Conservation (phyloP, 2,113 vertebrate genomes). For the Mohoua ochrocephala region DNA sequence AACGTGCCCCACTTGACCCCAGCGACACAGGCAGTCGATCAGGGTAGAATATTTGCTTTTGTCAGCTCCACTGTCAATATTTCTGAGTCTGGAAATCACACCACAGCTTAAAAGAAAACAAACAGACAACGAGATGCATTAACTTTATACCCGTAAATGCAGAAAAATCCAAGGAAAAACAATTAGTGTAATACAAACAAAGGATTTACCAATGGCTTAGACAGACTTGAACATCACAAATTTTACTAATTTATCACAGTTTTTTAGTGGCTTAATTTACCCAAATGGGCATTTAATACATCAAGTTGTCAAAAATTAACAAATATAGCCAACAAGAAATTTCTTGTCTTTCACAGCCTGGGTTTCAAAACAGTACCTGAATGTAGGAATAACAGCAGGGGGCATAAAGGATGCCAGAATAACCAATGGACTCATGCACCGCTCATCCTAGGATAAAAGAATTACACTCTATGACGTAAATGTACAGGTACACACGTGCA, state of each 20-base stretch:
- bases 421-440: slow-evolving; percentile 78
- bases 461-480: background rate
- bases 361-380: slow-evolving; percentile 78
- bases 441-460: slow-evolving; percentile 78
- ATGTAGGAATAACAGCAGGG: slow-evolving; percentile 77
- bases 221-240: background rate
- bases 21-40: slow-evolving; percentile 89
- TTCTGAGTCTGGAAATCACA: slow-evolving; percentile 83
- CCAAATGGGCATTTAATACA: background rate
- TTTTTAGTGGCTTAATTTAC: background rate
- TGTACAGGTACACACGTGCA: background rate
- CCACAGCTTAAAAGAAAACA: slow-evolving; percentile 75
- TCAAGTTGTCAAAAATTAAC: background rate
- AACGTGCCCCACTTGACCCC: slow-evolving; percentile 82
- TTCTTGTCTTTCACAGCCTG: background rate
- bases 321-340: background rate
- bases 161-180: background rate
- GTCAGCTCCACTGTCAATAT: slow-evolving; percentile 65
- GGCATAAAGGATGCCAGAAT: slow-evolving; percentile 90
- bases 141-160: background rate
- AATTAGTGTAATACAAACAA: background rate
- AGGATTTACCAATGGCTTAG: background rate
- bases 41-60: slow-evolving; percentile 74
- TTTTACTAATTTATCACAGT: background rate
- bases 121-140: background rate